A percentile compares a stretch with the other conserved stretches of the same genome.
Conservation (phyloP, 2,888 invertebrate genomes). For the Quadroppia sp. region DNA sequence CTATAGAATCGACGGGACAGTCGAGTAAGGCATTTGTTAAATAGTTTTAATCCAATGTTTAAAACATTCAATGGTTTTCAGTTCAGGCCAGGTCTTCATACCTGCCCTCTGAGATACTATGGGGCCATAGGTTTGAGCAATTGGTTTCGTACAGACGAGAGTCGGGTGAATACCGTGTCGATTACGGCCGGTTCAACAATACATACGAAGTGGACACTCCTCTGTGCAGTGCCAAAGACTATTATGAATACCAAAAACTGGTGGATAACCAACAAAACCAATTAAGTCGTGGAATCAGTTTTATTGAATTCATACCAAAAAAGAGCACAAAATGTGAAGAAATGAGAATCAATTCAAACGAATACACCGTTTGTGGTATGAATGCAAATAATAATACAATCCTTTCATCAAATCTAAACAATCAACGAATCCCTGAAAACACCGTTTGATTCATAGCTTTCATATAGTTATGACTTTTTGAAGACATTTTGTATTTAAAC, state of each 20-base stretch:
- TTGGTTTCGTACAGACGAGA: conserved; percentile 70
- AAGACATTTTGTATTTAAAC: too few species aligned
- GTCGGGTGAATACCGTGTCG: conserved; percentile 66
- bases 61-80: conserved; percentile 44
- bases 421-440: conserved; percentile 4
- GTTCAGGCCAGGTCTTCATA: conserved; percentile 63
- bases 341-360: background rate
- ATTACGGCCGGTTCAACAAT: conserved; percentile 86
- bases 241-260: conserved; percentile 57
- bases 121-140: conserved; percentile 78
- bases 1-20: conserved; percentile 77
- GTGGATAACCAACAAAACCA: background rate
- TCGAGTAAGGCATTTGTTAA: conserved; percentile 15
- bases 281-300: background rate
- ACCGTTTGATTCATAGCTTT: background rate
- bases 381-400: conserved; percentile 54
- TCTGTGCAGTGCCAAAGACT: conserved; percentile 76
- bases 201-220: conserved; percentile 90
- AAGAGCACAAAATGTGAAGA: background rate
- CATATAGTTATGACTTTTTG: background rate
- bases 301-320: background rate
- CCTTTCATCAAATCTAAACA: background rate
- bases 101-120: conserved; percentile 76
- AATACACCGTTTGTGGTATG: background rate
- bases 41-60: background rate